These are phyloP conservation scores for Megastigmus dorsalis DNA, from an alignment of 2,888 invertebrate genomes.

Conservation along the genomic window DNA sequence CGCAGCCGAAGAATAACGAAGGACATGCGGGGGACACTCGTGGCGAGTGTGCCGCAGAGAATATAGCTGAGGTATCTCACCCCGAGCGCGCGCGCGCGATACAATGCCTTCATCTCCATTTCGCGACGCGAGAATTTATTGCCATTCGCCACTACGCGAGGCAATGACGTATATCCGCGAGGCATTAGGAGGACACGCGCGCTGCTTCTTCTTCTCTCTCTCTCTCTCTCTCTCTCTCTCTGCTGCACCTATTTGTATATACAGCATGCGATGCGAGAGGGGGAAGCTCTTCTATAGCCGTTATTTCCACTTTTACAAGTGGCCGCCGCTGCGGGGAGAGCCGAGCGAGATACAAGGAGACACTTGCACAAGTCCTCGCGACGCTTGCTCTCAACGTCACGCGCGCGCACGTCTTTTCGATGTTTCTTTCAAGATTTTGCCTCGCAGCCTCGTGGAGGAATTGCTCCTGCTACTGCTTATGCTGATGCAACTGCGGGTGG, in stretches of 20 bases:
- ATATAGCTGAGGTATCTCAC: too few species aligned
- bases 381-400: slow-evolving; percentile 1
- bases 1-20: slow-evolving; percentile 60
- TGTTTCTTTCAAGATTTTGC: slow-evolving; percentile 44
- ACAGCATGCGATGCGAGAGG: neutral
- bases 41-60: neutral
- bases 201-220: too few species aligned
- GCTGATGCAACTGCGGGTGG: too few species aligned
- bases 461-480: too few species aligned
- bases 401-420: neutral
- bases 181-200: slow-evolving; percentile 20
- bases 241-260: too few species aligned
- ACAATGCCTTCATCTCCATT: slow-evolving; percentile 66
- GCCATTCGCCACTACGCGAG: slow-evolving; percentile 55
- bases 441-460: neutral
- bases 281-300: neutral
- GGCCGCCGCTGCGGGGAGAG: too few species aligned
- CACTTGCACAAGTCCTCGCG: too few species aligned
- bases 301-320: slow-evolving; percentile 40
- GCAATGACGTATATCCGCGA: slow-evolving; percentile 36
- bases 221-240: too few species aligned
- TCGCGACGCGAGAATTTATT: slow-evolving; percentile 64
- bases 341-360: too few species aligned
- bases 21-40: slow-evolving; percentile 49
- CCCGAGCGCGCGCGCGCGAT: slow-evolving; percentile 48